Evolutionary conservation across 2,797 vertebrate species (phyloP).

Genomic region (Diglossa cyanea): DNA sequence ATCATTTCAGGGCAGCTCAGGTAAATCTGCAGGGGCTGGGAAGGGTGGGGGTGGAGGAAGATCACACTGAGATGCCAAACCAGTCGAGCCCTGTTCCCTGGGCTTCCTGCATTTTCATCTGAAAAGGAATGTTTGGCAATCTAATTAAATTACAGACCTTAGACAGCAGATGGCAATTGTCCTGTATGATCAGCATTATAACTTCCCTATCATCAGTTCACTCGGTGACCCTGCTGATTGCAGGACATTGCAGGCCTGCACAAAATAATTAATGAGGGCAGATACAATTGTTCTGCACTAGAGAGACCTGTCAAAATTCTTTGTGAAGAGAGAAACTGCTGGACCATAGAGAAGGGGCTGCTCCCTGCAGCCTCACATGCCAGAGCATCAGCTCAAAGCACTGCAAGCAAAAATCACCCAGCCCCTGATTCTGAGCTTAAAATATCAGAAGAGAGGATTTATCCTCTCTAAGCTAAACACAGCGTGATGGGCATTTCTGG

Average conservation of each 20-base stretch:
- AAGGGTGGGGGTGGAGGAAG: neutral
- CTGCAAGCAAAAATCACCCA: neutral
- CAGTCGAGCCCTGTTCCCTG: neutral
- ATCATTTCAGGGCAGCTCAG: constrained; percentile 20
- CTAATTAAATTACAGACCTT: constrained; percentile 73
- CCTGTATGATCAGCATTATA: constrained; percentile 70
- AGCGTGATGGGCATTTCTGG: neutral
- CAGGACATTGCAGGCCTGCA: constrained; percentile 55
- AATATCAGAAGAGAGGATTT: neutral
- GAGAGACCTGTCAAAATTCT: constrained; percentile 64
- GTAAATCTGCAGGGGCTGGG: neutral
- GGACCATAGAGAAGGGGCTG: neutral
- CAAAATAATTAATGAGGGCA: constrained; percentile 73
- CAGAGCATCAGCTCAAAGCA: neutral
- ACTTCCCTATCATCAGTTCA: constrained; percentile 71
- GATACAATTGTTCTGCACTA: constrained; percentile 51
- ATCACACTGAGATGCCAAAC: neutral
- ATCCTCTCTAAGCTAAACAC: neutral
- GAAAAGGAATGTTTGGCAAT: constrained; percentile 58
- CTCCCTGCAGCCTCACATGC: neutral
- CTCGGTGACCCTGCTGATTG: constrained; percentile 64
- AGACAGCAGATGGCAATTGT: constrained; percentile 72
- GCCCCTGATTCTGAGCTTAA: neutral
- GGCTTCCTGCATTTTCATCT: constrained; percentile 47
- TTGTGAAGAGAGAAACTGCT: constrained; percentile 48